Base-by-base conservation (phyloP, 2,113 vertebrate genomes). In the Neotoma lepida region DNA sequence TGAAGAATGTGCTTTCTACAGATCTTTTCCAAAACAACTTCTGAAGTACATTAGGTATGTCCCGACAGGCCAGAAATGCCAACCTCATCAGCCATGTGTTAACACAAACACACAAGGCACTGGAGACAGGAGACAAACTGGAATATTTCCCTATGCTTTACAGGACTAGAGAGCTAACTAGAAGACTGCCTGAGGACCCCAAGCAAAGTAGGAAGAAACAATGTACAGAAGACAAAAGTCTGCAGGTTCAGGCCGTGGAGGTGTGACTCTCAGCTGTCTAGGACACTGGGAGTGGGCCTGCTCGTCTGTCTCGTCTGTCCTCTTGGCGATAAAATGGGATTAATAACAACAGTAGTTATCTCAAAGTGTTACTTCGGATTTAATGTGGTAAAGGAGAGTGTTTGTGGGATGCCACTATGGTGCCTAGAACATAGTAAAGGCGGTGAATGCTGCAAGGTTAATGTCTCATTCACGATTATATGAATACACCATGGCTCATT, bases 21-120 rank as follows among this genome's bases (percentile, higher is more conserved):
- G 17, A 22, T 12, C 54, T 71, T 74, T 14, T 58, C 54, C 2
- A 35, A 30, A 94, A 51, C 39, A 78, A 85, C 12, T 64, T 90
- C 30, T 49, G 56, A 66, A 92, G 51, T 86, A 92, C 90, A 90
- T 77, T 66, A 76, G 70, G 26, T 46, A n/a, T 56, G 51, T 74
- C 22, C 44, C 3, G 17, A 49, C 4, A 85, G 51, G 41, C 44
- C 49, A 63, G 56, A 74, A 41, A 86, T 30, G 87, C 46, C 24
- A 61, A 51, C 88, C 82, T 90, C 77, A 82, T 66, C n/a, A 58
- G 49, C 41, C 10, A 54, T 26, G 46, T 33, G 44, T 56, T 90
- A 35, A 87, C 33, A 35, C 61, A 66, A 77, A 58, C 24, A 46
- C 2, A 66, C 18, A 71, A 86, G 49, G 33, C 17, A 73, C n/a